Conservation (phyloP, 2,797 vertebrate species). For the Acropternis orthonyx region DNA sequence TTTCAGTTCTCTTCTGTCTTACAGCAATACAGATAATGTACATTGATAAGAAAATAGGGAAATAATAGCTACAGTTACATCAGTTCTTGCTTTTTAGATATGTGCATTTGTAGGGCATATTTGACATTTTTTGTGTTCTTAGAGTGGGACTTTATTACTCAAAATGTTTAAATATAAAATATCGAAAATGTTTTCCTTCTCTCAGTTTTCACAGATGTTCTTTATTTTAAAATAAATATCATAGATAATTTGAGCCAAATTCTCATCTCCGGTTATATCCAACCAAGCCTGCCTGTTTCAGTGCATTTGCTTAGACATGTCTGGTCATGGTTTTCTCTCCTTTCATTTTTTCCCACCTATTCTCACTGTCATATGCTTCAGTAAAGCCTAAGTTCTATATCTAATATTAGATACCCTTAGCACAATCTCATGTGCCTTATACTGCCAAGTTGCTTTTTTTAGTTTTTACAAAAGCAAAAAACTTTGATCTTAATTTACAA, state of each 20-base stretch:
- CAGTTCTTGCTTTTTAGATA: background rate
- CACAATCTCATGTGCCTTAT: background rate
- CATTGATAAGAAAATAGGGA: background rate
- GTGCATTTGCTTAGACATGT: background rate
- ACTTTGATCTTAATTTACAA: background rate
- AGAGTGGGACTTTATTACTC: slow-evolving; percentile 45
- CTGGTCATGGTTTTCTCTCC: background rate
- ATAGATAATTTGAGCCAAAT: slow-evolving; percentile 44
- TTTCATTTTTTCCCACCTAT: background rate
- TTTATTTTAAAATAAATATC: slow-evolving; percentile 61
- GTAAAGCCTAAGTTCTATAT: background rate
- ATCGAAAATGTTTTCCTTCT: slow-evolving; percentile 34
- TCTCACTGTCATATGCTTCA: background rate
- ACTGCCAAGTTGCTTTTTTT: background rate
- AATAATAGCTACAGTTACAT: background rate
- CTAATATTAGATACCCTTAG: background rate
- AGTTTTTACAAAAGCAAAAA: background rate
- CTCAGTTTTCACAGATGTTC: slow-evolving; percentile 46
- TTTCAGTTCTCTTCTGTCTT: background rate
- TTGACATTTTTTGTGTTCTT: slow-evolving; percentile 37
- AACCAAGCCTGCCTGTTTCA: background rate
- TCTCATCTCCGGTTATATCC: background rate
- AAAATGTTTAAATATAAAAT: slow-evolving; percentile 59
- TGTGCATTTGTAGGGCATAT: background rate
- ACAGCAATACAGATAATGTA: background rate